These are phyloP conservation scores for Amphiprion percula DNA, from an alignment of 2,113 vertebrate species.

Conservation along the genomic window DNA sequence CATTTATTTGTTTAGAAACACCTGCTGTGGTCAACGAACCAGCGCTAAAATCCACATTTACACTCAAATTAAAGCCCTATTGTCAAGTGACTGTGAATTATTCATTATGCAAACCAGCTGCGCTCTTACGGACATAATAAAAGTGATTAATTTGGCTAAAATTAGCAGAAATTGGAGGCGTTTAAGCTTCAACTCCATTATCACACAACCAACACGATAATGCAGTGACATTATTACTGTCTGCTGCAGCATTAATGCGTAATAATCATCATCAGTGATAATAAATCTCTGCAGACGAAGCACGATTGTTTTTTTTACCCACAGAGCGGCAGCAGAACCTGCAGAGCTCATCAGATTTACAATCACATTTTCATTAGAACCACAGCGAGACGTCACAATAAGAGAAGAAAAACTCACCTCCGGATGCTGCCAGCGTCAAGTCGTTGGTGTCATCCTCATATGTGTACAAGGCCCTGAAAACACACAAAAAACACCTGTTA, in stretches of 20 bases:
- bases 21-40: too few relatives aligned
- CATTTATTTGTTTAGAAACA: too few relatives aligned
- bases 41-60: too few relatives aligned
- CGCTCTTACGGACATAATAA: not conserved
- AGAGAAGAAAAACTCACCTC: conserved; percentile 84
- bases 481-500: not conserved
- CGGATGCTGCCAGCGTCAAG: conserved; percentile 91
- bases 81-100: too few relatives aligned
- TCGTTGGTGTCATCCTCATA: conserved; percentile 94
- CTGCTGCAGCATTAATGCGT: too few relatives aligned
- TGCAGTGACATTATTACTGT: too few relatives aligned
- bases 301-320: not conserved
- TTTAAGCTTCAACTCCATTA: too few relatives aligned
- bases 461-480: conserved; percentile 93
- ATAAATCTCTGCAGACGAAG: conserved; percentile 28
- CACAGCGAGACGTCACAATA: not conserved
- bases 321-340: conserved; percentile 7
- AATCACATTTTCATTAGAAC: conserved; percentile 10
- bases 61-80: too few relatives aligned
- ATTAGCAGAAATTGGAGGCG: too few relatives aligned
- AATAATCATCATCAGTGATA: conserved; percentile 31
- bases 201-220: too few relatives aligned
- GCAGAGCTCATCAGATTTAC: conserved; percentile 37
- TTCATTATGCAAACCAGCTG: too few relatives aligned
- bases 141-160: not conserved